phyloP scores from a whole-genome alignment of 2,113 vertebrate species.

The Siphamia tubifer region DNA sequence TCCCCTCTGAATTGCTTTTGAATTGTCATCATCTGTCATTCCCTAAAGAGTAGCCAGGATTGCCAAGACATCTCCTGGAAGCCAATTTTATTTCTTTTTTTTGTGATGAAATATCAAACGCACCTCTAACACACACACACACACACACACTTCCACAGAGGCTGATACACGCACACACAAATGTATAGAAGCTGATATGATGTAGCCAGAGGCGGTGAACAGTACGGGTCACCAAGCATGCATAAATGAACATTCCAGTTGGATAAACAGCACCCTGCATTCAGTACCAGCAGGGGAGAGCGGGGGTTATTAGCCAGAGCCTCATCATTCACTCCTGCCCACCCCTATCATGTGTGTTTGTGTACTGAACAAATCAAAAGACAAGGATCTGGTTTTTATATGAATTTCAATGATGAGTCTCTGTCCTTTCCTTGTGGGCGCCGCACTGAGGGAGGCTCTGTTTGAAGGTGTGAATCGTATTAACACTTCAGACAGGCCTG shows the following conservation, averaged over 20 bases:
- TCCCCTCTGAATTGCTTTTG: slow-evolving; percentile 70
- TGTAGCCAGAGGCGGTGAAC: slow-evolving; percentile 50
- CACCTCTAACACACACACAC: background rate
- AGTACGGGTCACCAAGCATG: slow-evolving; percentile 51
- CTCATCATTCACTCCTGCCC: slow-evolving; percentile 41
- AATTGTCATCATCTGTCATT: slow-evolving; percentile 77
- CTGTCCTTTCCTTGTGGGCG: slow-evolving; percentile 11
- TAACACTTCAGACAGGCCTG: slow-evolving; percentile 44
- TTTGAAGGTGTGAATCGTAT: slow-evolving; percentile 46
- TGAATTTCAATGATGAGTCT: slow-evolving; percentile 60
- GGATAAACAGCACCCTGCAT: slow-evolving; percentile 67
- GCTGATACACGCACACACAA: background rate
- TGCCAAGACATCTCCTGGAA: slow-evolving; percentile 25
- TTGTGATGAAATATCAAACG: slow-evolving; percentile 58
- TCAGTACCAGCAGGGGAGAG: slow-evolving; percentile 53
- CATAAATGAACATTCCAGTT: slow-evolving; percentile 73
- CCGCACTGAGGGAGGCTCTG: slow-evolving; percentile 5
- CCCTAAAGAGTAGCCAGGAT: slow-evolving; percentile 45
- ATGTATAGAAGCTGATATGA: slow-evolving; percentile 18
- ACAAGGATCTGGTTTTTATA: slow-evolving; percentile 51
- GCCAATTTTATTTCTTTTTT: slow-evolving; percentile 61
- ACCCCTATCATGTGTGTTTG: background rate
- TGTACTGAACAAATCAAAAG: slow-evolving; percentile 59
- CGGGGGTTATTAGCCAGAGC: slow-evolving; percentile 53
- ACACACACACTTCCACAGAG: background rate